Evolutionary conservation across 1,140 invertebrate species (phyloP).

Genomic region (Ephestia elutella): DNA sequence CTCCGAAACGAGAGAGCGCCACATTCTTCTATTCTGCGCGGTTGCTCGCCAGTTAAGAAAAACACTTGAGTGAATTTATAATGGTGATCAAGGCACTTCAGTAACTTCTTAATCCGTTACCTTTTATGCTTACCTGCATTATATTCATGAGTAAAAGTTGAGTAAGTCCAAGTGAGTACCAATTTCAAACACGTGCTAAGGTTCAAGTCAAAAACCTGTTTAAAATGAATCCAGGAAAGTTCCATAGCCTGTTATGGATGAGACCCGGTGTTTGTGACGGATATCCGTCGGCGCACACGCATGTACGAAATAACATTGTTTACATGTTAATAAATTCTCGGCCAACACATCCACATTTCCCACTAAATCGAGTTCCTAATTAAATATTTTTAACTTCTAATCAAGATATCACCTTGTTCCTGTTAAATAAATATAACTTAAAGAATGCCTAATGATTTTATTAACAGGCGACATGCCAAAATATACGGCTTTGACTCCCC

Average conservation of each 20-base stretch:
- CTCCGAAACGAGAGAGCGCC: too few relatives aligned
- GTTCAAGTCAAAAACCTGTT: neutral
- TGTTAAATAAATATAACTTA: neutral
- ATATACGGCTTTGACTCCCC: neutral
- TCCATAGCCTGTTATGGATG: neutral
- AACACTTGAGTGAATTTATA: too few relatives aligned
- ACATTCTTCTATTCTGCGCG: too few relatives aligned
- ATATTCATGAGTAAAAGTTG: too few relatives aligned
- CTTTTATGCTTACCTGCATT: too few relatives aligned
- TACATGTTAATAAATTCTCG: neutral
- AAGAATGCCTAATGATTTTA: neutral
- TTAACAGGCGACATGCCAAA: neutral
- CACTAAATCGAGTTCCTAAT: neutral
- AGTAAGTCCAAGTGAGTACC: too few relatives aligned
- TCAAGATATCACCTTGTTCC: neutral
- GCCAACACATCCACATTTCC: neutral
- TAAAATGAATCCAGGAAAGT: neutral
- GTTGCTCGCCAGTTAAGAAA: too few relatives aligned
- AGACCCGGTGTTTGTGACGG: neutral
- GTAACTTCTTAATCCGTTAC: too few relatives aligned
- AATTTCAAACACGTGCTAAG: neutral
- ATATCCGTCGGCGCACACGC: slow-evolving; percentile 1
- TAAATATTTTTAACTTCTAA: neutral
- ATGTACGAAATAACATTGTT: neutral
- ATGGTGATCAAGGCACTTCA: too few relatives aligned